phyloP scores from a whole-genome alignment of 2,113 vertebrate species.

The mouse (Mus musculus) region DNA sequence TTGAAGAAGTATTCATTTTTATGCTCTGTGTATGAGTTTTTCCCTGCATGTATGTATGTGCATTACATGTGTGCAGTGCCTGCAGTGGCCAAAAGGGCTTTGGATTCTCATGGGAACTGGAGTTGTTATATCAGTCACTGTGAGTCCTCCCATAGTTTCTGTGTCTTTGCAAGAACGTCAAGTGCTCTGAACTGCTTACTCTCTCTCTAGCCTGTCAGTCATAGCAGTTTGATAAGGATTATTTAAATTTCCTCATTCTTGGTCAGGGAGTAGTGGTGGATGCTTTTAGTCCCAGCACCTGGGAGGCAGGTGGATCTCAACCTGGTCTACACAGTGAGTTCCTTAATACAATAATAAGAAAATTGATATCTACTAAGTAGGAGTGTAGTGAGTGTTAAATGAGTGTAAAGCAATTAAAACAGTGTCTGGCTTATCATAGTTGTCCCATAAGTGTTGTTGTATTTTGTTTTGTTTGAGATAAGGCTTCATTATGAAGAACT shows the following conservation, averaged over 20 bases:
- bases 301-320: too few relatives aligned
- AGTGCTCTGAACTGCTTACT: background rate
- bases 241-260: slow-evolving; percentile 58
- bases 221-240: background rate
- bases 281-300: too few relatives aligned
- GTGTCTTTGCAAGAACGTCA: background rate
- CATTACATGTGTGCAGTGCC: background rate
- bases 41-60: background rate
- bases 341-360: slow-evolving; percentile 18
- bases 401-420: slow-evolving; percentile 28
- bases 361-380: background rate
- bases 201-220: background rate
- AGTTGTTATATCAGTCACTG: background rate
- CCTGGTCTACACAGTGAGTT: background rate
- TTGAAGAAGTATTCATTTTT: background rate
- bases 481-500: background rate
- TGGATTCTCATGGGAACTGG: background rate
- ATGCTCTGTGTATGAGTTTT: background rate
- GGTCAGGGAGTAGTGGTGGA: background rate
- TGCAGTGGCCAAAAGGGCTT: background rate
- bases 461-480: background rate
- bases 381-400: slow-evolving; percentile 6
- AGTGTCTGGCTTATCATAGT: slow-evolving; percentile 29
- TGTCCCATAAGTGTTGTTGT: slow-evolving; percentile 29
- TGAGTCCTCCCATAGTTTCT: background rate